Evolutionary conservation across 1,140 invertebrate species (phyloP).

Genomic region (Neotoxoptera formosana): DNA sequence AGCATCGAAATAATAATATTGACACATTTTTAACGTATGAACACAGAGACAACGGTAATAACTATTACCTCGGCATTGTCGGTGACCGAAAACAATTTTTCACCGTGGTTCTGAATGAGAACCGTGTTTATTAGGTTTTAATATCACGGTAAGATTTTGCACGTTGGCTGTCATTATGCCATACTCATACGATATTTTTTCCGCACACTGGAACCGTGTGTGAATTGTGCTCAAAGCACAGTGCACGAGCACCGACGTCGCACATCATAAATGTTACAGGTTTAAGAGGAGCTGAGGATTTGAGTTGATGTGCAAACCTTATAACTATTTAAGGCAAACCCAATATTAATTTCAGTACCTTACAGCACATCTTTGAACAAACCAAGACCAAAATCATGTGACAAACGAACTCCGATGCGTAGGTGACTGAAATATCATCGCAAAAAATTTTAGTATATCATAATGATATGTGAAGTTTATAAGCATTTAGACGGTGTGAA

Average conservation of each 20-base stretch:
- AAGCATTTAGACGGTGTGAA: no score
- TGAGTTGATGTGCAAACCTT: no score
- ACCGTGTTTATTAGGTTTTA: background rate
- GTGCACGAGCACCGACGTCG: background rate
- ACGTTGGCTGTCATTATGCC: background rate
- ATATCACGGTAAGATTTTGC: background rate
- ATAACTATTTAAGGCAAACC: no score
- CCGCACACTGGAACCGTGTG: background rate
- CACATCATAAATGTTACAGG: background rate
- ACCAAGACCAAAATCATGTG: no score
- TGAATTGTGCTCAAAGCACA: background rate
- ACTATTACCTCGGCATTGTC: background rate
- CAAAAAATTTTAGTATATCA: no score
- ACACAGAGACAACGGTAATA: background rate
- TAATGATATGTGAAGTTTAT: no score
- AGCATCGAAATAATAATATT: no score
- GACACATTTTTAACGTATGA: background rate
- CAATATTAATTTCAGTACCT: no score
- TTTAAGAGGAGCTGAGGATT: no score
- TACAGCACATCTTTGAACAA: no score
- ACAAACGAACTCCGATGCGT: no score
- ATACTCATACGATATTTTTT: background rate
- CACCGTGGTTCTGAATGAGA: background rate
- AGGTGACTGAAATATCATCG: no score
- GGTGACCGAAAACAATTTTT: background rate